Percentiles rank a stretch among this genome's conserved stretches.
These are phyloP conservation scores for Philopotamus ludificatus DNA, from an alignment of 1,140 invertebrate species.

Conservation along the genomic window DNA sequence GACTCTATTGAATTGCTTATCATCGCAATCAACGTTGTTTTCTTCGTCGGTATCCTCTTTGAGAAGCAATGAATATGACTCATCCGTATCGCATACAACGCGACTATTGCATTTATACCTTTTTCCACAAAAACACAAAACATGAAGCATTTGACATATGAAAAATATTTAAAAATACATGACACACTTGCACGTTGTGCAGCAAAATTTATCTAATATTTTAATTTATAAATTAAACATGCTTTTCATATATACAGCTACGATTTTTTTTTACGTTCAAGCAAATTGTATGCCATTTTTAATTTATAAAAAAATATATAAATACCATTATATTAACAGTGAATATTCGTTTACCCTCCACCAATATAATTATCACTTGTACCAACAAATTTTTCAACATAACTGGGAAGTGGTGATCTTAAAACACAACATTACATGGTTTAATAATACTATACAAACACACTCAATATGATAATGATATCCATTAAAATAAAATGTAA, in stretches of 20 bases:
- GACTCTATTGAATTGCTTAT: not conserved
- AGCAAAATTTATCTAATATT: no score
- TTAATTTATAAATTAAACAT: no score
- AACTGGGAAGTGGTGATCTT: no score
- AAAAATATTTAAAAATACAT: not conserved
- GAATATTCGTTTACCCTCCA: not conserved
- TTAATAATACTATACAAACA: no score
- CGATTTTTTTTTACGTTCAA: no score
- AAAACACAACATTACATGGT: no score
- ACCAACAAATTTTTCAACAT: not conserved
- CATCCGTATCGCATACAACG: not conserved
- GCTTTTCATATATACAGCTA: no score
- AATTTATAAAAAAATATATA: constrained; percentile 52
- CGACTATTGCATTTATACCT: constrained; percentile 1
- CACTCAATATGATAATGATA: no score
- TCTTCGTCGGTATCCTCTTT: not conserved
- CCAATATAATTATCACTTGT: not conserved
- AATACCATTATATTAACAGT: constrained; percentile 5
- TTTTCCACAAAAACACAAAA: constrained; percentile 3
- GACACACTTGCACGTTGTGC: not conserved
- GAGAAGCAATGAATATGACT: constrained; percentile 7
- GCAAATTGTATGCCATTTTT: constrained; percentile 10
- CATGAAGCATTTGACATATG: not conserved
- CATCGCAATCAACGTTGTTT: not conserved
- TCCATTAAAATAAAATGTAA: no score